Conservation (phyloP, 2,888 invertebrate genomes). For the Cepaea hortensis region DNA sequence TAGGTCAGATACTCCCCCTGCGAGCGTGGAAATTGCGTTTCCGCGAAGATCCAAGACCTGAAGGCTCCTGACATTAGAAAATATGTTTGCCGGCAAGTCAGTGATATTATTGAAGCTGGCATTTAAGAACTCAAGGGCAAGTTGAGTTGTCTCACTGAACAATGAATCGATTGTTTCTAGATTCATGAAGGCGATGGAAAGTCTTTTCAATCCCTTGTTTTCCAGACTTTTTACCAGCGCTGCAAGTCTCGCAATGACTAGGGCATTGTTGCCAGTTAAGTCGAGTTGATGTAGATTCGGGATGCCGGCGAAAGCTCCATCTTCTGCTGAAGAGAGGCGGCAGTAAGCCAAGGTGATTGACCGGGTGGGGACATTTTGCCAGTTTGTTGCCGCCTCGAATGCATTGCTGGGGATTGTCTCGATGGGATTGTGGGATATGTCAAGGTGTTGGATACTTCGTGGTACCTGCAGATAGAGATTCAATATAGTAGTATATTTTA, state of each 20-base stretch:
- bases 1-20: conserved; percentile 42
- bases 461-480: conserved; percentile 9
- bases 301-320: conserved; percentile 53
- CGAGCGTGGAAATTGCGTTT: conserved; percentile 52
- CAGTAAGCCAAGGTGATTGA: conserved; percentile 61
- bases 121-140: conserved; percentile 42
- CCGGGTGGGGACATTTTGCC: conserved; percentile 54
- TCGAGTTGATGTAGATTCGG: conserved; percentile 56
- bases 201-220: conserved; percentile 33
- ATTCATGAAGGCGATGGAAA: conserved; percentile 29
- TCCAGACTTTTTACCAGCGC: conserved; percentile 53
- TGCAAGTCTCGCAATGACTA: conserved; percentile 52
- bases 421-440: conserved; percentile 58
- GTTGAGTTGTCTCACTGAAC: not conserved
- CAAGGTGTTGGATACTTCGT: conserved; percentile 40
- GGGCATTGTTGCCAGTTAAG: conserved; percentile 57
- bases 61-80: conserved; percentile 56
- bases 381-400: conserved; percentile 56
- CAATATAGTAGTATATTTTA: not conserved
- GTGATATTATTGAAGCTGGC: conserved; percentile 52
- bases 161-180: conserved; percentile 14
- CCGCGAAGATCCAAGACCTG: conserved; percentile 56
- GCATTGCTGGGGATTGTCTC: conserved; percentile 52
- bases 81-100: conserved; percentile 51
- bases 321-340: conserved; percentile 56